Evolutionary conservation across 2,113 vertebrate species (phyloP).

Genomic region (Myotis lucifugus): DNA sequence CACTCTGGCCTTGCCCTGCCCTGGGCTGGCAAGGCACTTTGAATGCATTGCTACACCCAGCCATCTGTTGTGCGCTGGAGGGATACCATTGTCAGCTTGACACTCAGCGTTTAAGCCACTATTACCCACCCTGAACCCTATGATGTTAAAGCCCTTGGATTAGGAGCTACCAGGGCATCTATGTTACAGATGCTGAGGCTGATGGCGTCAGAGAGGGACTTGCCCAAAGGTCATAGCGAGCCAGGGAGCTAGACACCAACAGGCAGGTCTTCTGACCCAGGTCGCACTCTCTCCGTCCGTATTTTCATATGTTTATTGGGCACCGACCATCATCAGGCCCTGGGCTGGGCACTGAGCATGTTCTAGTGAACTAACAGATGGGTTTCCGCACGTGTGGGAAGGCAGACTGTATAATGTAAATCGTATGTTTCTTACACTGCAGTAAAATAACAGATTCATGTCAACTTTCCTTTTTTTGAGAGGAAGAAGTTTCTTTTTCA

Average conservation of each 20-base stretch:
- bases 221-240: background rate
- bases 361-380: background rate
- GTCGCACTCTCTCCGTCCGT: background rate
- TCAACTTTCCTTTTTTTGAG: background rate
- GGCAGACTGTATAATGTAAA: background rate
- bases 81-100: background rate
- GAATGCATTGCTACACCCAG: background rate
- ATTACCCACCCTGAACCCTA: too few relatives aligned
- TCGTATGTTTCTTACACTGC: background rate
- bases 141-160: background rate
- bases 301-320: background rate
- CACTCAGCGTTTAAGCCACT: background rate
- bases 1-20: background rate
- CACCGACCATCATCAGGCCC: background rate
- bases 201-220: background rate
- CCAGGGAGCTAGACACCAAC: background rate
- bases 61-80: background rate
- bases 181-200: background rate
- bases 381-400: background rate
- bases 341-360: background rate
- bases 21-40: background rate
- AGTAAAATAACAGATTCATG: background rate
- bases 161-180: background rate
- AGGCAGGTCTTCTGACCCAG: background rate
- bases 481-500: background rate